Percentiles rank a stretch among this genome's conserved stretches.
These are phyloP conservation scores for Rhinophrynus dorsalis DNA, from an alignment of 2,797 vertebrate genomes.

Conservation along the genomic window DNA sequence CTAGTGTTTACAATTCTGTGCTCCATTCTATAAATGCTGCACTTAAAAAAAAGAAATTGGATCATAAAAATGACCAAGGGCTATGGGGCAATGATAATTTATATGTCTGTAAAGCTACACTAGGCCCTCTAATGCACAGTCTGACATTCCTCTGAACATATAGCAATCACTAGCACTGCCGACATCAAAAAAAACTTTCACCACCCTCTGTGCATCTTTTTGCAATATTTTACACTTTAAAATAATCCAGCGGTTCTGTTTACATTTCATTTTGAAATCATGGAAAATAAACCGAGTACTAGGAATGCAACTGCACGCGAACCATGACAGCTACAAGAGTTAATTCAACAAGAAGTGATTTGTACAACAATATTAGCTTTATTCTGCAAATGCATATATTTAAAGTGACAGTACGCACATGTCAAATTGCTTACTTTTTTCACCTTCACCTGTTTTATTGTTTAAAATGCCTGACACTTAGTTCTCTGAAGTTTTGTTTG, in stretches of 20 bases:
- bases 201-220: slow-evolving; percentile 15
- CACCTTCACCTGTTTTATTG: too few species aligned
- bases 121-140: slow-evolving; percentile 62
- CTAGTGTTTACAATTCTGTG: slow-evolving; percentile 58
- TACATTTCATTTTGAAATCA: slow-evolving; percentile 35
- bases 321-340: too few species aligned
- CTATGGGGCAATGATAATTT: slow-evolving; percentile 64
- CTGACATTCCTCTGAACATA: slow-evolving; percentile 55
- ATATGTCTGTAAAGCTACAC: slow-evolving; percentile 60
- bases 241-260: slow-evolving; percentile 33
- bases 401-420: too few species aligned
- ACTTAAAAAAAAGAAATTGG: slow-evolving; percentile 61
- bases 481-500: too few species aligned
- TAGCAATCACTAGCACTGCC: slow-evolving; percentile 36
- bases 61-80: slow-evolving; percentile 63
- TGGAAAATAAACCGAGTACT: slow-evolving; percentile 11
- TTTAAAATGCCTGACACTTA: too few species aligned
- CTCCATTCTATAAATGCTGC: slow-evolving; percentile 56
- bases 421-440: too few species aligned
- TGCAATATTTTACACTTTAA: slow-evolving; percentile 32
- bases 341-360: too few species aligned
- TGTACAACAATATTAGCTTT: too few species aligned
- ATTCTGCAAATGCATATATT: too few species aligned
- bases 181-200: slow-evolving; percentile 47
- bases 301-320: not conserved